Percentiles rank a stretch among this genome's conserved stretches.
These are phyloP conservation scores for Muscina levida DNA, from an alignment of 2,888 invertebrate genomes.

Conservation along the genomic window DNA sequence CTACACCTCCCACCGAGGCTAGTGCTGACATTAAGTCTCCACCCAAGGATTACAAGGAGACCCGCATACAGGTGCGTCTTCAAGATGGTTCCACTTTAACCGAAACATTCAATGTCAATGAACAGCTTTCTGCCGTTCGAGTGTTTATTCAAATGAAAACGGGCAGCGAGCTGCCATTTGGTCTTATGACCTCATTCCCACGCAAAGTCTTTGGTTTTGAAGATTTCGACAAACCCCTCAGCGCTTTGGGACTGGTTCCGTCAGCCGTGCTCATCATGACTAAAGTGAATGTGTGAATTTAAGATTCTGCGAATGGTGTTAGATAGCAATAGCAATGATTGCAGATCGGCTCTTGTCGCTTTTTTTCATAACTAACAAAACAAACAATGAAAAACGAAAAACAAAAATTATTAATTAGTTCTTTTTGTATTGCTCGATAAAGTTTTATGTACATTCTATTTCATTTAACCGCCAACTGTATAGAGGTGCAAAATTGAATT, in stretches of 20 bases:
- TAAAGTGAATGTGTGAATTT: constrained; percentile 77
- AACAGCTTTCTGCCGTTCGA: constrained; percentile 94
- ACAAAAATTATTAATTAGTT: constrained; percentile 2
- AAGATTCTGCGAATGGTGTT: not conserved
- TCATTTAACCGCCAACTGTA: constrained; percentile 3
- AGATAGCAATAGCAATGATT: not conserved
- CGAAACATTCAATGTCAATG: constrained; percentile 91
- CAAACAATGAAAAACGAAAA: not conserved
- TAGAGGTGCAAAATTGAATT: constrained; percentile 2
- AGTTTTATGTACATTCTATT: constrained; percentile 26
- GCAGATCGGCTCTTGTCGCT: not conserved
- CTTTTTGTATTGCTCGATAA: constrained; percentile 53
- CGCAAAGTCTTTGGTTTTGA: constrained; percentile 91
- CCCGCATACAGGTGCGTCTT: constrained; percentile 88
- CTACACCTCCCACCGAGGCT: constrained; percentile 70
- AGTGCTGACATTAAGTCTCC: constrained; percentile 67
- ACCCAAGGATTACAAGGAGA: constrained; percentile 84
- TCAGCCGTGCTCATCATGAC: constrained; percentile 91
- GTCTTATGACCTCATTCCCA: constrained; percentile 95
- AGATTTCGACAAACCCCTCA: constrained; percentile 93
- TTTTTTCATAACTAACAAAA: too few relatives aligned
- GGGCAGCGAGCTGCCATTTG: constrained; percentile 87
- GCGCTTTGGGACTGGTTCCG: constrained; percentile 91
- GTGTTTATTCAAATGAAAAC: constrained; percentile 91
- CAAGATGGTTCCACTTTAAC: constrained; percentile 87